Percentiles rank a stretch among this genome's conserved stretches.
Evolutionary conservation across 2,797 vertebrate species (phyloP).

Genomic region (Telmatherina bonti): DNA sequence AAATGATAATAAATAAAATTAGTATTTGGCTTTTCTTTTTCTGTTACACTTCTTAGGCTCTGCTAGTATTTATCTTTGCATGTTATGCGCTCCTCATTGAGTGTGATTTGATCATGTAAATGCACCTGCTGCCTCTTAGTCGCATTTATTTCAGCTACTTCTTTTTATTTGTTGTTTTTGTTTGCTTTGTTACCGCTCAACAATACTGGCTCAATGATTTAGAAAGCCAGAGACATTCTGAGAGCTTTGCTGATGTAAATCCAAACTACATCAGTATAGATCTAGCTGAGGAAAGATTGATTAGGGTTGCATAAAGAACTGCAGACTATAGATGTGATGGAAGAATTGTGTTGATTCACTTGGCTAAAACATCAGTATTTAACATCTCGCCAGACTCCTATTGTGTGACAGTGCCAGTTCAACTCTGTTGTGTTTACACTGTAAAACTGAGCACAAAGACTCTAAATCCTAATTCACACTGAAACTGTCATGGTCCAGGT

Average conservation of each 20-base stretch:
- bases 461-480: slow-evolving; percentile 9
- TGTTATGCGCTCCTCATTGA: neutral
- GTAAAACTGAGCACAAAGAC: slow-evolving; percentile 7
- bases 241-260: slow-evolving; percentile 11
- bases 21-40: too few relatives aligned
- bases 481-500: slow-evolving; percentile 12
- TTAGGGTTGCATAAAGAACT: slow-evolving; percentile 5
- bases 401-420: slow-evolving; percentile 10
- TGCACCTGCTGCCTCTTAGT: neutral
- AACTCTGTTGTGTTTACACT: slow-evolving; percentile 23
- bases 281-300: slow-evolving; percentile 14
- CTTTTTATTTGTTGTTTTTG: neutral
- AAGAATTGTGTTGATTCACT: slow-evolving; percentile 19
- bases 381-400: slow-evolving; percentile 10
- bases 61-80: slow-evolving; percentile 6
- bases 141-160: neutral
- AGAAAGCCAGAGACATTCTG: neutral
- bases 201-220: slow-evolving; percentile 9
- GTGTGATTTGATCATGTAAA: slow-evolving; percentile 12
- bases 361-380: slow-evolving; percentile 27
- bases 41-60: neutral
- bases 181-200: neutral
- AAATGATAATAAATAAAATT: too few relatives aligned
- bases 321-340: slow-evolving; percentile 14
- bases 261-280: slow-evolving; percentile 39